phyloP scores from a whole-genome alignment of 2,113 vertebrate genomes.

The Onychorhynchus coronatus region DNA sequence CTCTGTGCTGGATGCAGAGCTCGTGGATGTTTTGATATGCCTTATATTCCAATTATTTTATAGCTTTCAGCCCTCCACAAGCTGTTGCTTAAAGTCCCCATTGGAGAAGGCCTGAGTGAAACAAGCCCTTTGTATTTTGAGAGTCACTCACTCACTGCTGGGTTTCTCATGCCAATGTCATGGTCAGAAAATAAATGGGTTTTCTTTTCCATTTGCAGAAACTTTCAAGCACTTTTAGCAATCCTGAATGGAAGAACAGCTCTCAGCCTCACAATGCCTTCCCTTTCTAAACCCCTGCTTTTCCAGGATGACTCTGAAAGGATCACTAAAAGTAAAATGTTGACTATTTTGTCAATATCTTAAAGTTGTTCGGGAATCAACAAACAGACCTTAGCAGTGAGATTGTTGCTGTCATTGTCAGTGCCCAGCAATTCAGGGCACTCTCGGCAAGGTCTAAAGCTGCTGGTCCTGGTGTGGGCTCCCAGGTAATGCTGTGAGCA shows the following conservation, averaged over 20 bases:
- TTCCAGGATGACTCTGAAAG: not conserved
- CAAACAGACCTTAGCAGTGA: not conserved
- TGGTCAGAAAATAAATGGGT: not conserved
- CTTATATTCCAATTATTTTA: not conserved
- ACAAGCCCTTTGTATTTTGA: not conserved
- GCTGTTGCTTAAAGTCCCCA: not conserved
- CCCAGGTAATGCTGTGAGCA: not conserved
- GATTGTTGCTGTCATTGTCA: not conserved
- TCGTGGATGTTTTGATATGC: not conserved
- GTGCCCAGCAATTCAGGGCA: not conserved
- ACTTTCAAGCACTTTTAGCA: not conserved
- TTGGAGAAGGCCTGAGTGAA: not conserved
- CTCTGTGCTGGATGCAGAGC: not conserved
- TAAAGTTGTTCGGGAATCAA: not conserved
- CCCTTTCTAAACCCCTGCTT: not conserved
- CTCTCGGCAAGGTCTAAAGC: not conserved
- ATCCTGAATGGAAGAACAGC: not conserved
- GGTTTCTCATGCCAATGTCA: not conserved
- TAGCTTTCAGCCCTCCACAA: not conserved
- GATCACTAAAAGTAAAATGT: constrained; percentile 31
- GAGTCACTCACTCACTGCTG: not conserved
- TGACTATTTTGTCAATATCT: not conserved
- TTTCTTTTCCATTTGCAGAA: not conserved
- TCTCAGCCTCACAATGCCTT: not conserved
- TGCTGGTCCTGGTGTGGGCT: not conserved